Conservation (phyloP, 1,140 invertebrate genomes). For the Argopecten irradians region DNA sequence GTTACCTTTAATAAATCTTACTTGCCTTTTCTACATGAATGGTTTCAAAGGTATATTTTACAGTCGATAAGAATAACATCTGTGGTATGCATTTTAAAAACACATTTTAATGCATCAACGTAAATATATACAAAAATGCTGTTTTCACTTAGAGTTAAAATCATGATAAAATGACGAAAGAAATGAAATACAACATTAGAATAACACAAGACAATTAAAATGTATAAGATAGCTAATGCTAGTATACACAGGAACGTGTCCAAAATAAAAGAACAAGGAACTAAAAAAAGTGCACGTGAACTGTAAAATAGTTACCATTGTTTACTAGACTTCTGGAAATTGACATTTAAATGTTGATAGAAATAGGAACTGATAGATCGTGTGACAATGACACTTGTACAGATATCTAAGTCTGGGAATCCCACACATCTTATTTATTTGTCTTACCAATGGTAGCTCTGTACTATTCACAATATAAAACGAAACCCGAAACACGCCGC, state of each 20-base stretch:
- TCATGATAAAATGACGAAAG: background rate
- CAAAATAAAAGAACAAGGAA: too few relatives aligned
- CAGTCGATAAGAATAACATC: too few relatives aligned
- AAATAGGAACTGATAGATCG: background rate
- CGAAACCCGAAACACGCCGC: background rate
- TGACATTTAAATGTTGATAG: background rate
- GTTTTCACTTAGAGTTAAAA: too few relatives aligned
- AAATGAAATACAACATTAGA: background rate
- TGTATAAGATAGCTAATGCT: too few relatives aligned
- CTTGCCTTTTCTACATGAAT: too few relatives aligned
- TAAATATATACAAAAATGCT: too few relatives aligned
- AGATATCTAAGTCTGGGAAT: background rate
- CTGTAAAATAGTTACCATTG: background rate
- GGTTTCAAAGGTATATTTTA: too few relatives aligned
- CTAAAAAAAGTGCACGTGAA: background rate
- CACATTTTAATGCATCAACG: too few relatives aligned
- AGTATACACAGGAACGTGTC: too few relatives aligned
- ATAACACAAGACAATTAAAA: too few relatives aligned
- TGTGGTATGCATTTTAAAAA: too few relatives aligned
- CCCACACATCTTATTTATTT: background rate
- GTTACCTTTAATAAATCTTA: too few relatives aligned
- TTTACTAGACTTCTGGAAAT: background rate
- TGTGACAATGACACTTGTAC: background rate
- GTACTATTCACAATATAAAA: background rate
- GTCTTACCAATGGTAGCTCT: background rate